phyloP scores from a whole-genome alignment of 2,797 vertebrate genomes.

The Borostomias antarcticus region DNA sequence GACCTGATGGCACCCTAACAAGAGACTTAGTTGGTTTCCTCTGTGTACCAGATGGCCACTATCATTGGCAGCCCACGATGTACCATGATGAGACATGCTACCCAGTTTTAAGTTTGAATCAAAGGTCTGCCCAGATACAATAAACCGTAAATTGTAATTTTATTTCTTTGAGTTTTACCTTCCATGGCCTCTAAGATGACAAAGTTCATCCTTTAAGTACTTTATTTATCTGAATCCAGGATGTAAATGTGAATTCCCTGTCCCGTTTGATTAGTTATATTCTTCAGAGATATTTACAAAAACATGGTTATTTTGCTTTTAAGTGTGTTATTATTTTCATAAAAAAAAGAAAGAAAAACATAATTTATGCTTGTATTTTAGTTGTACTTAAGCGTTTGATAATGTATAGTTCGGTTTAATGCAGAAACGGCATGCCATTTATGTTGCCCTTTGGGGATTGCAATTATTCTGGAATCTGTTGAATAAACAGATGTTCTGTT shows the following conservation, averaged over 20 bases:
- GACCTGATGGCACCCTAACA: not conserved
- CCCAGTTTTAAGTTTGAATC: too few species aligned
- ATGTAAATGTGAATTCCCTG: not conserved
- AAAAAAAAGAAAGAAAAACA: not conserved
- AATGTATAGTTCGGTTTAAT: not conserved
- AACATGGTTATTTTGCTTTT: not conserved
- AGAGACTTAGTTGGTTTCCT: not conserved
- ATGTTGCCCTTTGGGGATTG: slow-evolving; percentile 11
- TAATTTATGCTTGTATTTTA: not conserved
- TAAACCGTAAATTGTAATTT: too few species aligned
- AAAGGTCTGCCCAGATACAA: too few species aligned
- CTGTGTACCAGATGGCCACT: not conserved
- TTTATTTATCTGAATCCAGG: not conserved
- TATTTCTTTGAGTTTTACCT: too few species aligned
- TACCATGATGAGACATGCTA: too few species aligned
- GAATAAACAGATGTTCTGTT: slow-evolving; percentile 39
- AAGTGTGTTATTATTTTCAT: not conserved
- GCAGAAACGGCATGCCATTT: not conserved
- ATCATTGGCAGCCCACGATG: too few species aligned
- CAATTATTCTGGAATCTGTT: slow-evolving; percentile 16
- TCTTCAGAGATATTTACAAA: not conserved
- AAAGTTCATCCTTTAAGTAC: too few species aligned
- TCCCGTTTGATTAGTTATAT: not conserved
- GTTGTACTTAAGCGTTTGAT: not conserved
- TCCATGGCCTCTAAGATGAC: too few species aligned